Evolutionary conservation across 2,888 invertebrate genomes (phyloP).

Genomic region (Andrena dorsata): DNA sequence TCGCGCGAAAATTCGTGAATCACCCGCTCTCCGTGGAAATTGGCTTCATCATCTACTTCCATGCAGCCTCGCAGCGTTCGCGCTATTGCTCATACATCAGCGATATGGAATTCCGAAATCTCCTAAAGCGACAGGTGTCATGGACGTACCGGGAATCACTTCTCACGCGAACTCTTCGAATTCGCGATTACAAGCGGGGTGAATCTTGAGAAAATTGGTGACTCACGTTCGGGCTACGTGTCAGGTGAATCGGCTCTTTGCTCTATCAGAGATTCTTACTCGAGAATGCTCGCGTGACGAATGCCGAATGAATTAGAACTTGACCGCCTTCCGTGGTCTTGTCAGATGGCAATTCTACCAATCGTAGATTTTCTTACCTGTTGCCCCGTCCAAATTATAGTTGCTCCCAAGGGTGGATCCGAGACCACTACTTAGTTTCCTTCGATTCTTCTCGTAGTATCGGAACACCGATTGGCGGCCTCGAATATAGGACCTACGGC

Average conservation of each 20-base stretch:
- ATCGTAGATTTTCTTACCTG: not conserved
- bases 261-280: slow-evolving; percentile 30
- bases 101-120: slow-evolving; percentile 32
- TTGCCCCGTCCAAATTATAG: too few species aligned
- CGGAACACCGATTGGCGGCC: not conserved
- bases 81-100: slow-evolving; percentile 5
- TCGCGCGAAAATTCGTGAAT: slow-evolving; percentile 60
- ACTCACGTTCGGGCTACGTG: slow-evolving; percentile 49
- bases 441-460: too few species aligned
- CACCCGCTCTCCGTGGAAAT: slow-evolving; percentile 59
- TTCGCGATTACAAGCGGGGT: not conserved
- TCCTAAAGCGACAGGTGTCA: not conserved
- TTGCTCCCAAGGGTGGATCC: too few species aligned
- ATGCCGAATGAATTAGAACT: slow-evolving; percentile 27
- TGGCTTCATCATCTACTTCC: slow-evolving; percentile 35
- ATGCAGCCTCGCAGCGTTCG: slow-evolving; percentile 32
- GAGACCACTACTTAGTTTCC: too few species aligned
- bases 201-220: slow-evolving; percentile 63
- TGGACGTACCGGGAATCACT: slow-evolving; percentile 28
- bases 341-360: slow-evolving; percentile 19
- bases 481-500: not conserved
- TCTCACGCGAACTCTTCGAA: slow-evolving; percentile 40
- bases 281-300: slow-evolving; percentile 31
- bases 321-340: not conserved
- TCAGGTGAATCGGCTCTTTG: slow-evolving; percentile 32